Conservation (phyloP, 2,797 vertebrate genomes). For the Falco rusticolus region DNA sequence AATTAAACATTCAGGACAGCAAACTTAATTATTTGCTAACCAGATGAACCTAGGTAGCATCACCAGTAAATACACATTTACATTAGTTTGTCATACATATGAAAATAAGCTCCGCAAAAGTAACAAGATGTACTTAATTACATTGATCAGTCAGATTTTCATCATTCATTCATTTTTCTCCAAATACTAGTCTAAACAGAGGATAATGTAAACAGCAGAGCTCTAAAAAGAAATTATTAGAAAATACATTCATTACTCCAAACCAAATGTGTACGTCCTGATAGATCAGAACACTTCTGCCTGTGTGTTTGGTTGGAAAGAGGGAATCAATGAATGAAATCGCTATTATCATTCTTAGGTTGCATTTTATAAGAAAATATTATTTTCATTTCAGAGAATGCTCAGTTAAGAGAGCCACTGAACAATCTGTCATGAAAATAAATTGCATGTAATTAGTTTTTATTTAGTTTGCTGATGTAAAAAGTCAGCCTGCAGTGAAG, state of each 20-base stretch:
- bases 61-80: background rate
- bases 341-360: background rate
- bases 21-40: background rate
- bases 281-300: background rate
- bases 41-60: background rate
- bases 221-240: background rate
- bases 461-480: background rate
- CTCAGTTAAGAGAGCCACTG: background rate
- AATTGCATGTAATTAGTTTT: background rate
- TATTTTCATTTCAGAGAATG: background rate
- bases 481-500: background rate
- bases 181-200: background rate
- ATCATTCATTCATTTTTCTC: background rate
- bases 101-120: background rate
- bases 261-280: rapidly evolving
- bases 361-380: background rate
- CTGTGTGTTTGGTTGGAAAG: background rate
- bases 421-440: background rate
- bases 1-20: background rate
- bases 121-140: background rate
- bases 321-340: background rate
- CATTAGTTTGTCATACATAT: background rate
- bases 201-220: background rate
- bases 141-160: background rate
- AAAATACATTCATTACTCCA: background rate